Base-by-base conservation (phyloP, 2,888 invertebrate species). In the Platyscelio sp. region DNA sequence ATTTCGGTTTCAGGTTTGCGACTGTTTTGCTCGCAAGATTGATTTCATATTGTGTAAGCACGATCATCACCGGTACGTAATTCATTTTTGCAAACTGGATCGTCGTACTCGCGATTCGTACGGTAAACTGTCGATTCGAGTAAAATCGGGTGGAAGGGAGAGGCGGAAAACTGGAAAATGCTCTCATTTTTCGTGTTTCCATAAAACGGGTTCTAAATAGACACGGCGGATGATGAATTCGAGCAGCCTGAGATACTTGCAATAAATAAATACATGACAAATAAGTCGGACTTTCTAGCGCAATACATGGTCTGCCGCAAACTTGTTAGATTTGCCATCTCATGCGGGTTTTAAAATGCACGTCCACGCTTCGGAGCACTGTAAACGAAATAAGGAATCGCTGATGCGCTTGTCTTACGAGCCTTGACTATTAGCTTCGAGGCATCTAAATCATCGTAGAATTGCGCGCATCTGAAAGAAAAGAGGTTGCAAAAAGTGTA, bases 361-460 rank as follows among this genome's bases (percentile, higher is more conserved):
- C 24, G 24, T 49, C 38, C 61, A 40, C 13, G 22, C 33, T 40
- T 9, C 43, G n/a, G 22, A 9, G 60, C 72, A 20, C 46, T 33
- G 40, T 20, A 18, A 60, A 46, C 22, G 58, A 79, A 78, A 74
- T 51, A 51, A 49, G 54, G 65, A 63, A 76, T 77, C 76, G 51
- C 49, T 54, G 65, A 43, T 38, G 60, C 49, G 67, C 74, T 78
- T 63, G 78, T 61, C 78, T 78, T 54, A 54, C 63, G 74, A 60
- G 49, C 22, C 67, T 54, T 26, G 40, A 26, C 71, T 72, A 60
- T 79, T 76, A 71, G 79, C 71, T 80, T 54, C 72, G 65, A 76
- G 72, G 71, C 83, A 83, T 79, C 83, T 51, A 60, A 75, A 79
- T 65, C 85, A 85, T 81, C 77, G n/a, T 63, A 51, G 67, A 80